Evolutionary conservation across 2,888 invertebrate genomes (phyloP).

Genomic region (Balanococcus diminutus): DNA sequence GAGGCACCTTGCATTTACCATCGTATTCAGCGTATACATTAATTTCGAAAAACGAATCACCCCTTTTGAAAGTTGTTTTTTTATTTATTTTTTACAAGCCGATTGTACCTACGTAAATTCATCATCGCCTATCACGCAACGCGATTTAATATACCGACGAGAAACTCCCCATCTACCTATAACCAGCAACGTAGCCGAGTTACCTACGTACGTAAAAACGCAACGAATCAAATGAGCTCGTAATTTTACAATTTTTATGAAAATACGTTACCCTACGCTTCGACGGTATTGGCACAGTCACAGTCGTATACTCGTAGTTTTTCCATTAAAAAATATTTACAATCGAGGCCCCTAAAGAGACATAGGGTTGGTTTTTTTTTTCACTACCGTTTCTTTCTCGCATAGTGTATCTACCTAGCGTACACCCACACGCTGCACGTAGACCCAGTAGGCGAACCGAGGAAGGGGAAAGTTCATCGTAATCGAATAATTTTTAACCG

Average conservation of each 20-base stretch:
- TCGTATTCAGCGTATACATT: background rate
- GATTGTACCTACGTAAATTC: background rate
- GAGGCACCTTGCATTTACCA: background rate
- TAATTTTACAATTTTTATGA: background rate
- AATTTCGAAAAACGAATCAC: background rate
- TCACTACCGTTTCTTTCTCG: background rate
- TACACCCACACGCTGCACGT: background rate
- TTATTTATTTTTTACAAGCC: background rate
- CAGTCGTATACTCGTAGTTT: too few relatives aligned
- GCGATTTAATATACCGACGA: conserved; percentile 26
- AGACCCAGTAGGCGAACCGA: background rate
- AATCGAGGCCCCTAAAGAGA: background rate
- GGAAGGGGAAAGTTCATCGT: background rate
- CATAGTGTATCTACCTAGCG: too few relatives aligned
- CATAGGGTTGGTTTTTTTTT: background rate
- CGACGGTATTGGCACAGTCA: background rate
- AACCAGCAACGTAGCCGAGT: too few relatives aligned
- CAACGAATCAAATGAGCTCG: background rate
- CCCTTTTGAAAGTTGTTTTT: background rate
- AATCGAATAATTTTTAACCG: conserved; percentile 44
- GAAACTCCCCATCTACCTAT: conserved; percentile 26
- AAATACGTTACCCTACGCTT: background rate
- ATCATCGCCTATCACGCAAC: conserved; percentile 26
- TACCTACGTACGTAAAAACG: too few relatives aligned
- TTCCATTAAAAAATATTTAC: conserved; percentile 1